Conservation (phyloP, 2,113 vertebrate species). For the Pachyramphus minor region DNA sequence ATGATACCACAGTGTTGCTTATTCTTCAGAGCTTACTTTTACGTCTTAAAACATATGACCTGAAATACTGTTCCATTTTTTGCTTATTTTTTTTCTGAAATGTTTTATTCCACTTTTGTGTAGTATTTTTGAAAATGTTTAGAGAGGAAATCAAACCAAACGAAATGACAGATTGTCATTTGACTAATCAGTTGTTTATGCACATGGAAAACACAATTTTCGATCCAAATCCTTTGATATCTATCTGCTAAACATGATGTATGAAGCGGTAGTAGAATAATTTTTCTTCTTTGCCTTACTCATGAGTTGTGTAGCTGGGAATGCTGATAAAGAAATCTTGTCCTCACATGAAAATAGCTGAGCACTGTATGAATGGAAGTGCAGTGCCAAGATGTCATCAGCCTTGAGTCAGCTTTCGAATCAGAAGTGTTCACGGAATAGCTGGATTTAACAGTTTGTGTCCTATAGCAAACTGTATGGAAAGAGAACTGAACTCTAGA, state of each 20-base stretch:
- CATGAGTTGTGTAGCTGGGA: background rate
- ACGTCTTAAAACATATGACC: conserved; percentile 20
- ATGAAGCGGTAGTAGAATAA: background rate
- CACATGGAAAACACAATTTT: background rate
- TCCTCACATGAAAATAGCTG: background rate
- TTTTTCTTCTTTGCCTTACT: background rate
- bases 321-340: background rate
- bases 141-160: background rate
- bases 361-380: background rate
- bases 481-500: background rate
- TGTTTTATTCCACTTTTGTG: background rate
- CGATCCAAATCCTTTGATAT: background rate
- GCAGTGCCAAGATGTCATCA: background rate
- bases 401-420: background rate
- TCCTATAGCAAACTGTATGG: background rate
- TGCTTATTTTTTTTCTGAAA: background rate
- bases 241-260: background rate
- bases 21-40: conserved; percentile 26
- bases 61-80: background rate
- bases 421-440: background rate
- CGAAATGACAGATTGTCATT: background rate
- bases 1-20: background rate
- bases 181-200: background rate
- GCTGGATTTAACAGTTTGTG: background rate
- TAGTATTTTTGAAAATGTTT: background rate